These are phyloP conservation scores for Pedicia rivosa DNA, from an alignment of 2,888 invertebrate genomes.

Conservation along the genomic window DNA sequence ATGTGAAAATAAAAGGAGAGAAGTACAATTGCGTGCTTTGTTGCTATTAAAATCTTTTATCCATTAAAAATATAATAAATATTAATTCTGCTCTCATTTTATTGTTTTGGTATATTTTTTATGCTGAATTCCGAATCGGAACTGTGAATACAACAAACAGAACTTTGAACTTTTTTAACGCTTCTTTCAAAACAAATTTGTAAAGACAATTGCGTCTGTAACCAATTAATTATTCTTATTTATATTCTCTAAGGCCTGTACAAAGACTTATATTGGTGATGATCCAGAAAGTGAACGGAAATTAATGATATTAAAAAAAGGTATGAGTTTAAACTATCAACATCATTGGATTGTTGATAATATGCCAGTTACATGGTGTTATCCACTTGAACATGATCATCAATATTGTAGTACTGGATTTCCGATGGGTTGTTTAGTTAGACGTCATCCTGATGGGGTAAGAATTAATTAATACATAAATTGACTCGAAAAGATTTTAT, in stretches of 20 bases:
- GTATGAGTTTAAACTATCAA: conserved; percentile 89
- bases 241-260: conserved; percentile 43
- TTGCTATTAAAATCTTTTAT: too few relatives aligned
- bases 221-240: not conserved
- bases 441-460: conserved; percentile 26
- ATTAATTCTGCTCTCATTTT: too few relatives aligned
- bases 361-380: conserved; percentile 99
- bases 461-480: not conserved
- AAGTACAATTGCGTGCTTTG: too few relatives aligned
- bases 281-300: conserved; percentile 47
- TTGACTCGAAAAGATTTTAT: not conserved
- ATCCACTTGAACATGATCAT: conserved; percentile 51
- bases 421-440: conserved; percentile 90
- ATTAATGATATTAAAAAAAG: conserved; percentile 72
- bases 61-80: too few relatives aligned
- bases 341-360: conserved; percentile 99
- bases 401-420: conserved; percentile 90
- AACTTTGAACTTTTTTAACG: not conserved
- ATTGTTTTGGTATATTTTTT: too few relatives aligned
- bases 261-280: conserved; percentile 52
- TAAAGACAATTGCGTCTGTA: not conserved
- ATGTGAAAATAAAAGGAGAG: too few relatives aligned
- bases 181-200: not conserved
- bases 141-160: too few relatives aligned
- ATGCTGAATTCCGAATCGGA: too few relatives aligned